Base-by-base conservation (phyloP, 2,113 vertebrate genomes). In the Tetrao urogallus region DNA sequence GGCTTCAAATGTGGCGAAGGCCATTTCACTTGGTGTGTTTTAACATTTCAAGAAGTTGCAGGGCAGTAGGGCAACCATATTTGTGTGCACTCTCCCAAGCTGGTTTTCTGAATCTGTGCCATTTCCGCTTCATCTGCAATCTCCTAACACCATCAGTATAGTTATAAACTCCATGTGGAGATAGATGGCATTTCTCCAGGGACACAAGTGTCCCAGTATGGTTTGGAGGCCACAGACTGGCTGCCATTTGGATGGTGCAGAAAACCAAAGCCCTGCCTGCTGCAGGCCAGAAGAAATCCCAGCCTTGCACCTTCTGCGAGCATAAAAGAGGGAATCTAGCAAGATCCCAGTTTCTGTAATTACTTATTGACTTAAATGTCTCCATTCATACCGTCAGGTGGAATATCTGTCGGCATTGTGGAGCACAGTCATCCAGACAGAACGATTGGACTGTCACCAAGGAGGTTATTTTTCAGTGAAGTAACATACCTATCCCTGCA, bases 291-390 rank as follows among this genome's bases (percentile, higher is more conserved):
- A 65, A 60, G 30, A 82, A 48, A 76, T 42, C 52, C 42, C n/a
- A 22, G 30, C 54, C 56, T 48, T 57, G 73, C n/a, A 86, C 22
- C 0, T 65, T 56, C 80, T 90, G 77, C 40, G 78, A 89, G 43
- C 0, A 6, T 45, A 82, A 40, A 32, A 63, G 54, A 82, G 81
- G 89, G 77, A 95, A 92, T 90, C 81, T 12, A 86, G 54, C 43
- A 67, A 94, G 75, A 77, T 60, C 81, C 84, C 84, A 54, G 24
- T 42, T 80, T 85, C 86, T 88, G 81, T 94, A 93, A 95, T 95
- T 96, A 90, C 80, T 92, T 96, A 92, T 75, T 90, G 92, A 93
- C 88, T 86, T 64, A 83, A 90, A 95, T 21, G n/a, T 88, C 89
- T 94, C 86, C 80, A 74, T 66, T 89, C 19, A 1, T 66, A 75